Base-by-base conservation (phyloP, 2,797 vertebrate genomes). In the Enteromius mattozi region DNA sequence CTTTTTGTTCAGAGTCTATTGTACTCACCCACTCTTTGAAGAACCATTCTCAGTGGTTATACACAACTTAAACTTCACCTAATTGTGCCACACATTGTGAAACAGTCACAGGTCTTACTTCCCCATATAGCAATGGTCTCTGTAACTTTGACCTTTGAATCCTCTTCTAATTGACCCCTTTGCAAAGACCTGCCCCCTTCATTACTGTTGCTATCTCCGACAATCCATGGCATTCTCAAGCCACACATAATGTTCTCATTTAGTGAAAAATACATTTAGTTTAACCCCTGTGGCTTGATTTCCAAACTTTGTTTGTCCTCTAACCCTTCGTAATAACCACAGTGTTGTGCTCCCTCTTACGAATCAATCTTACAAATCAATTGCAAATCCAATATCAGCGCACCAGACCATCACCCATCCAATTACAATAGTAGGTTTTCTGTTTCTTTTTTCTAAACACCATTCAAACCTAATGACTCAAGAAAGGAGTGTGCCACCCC, bases 391-490 rank as follows among this genome's bases (percentile, higher is more conserved):
- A 78, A 68, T 63, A 78, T 69, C 61, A 56, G 45, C 35, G 3
- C 84, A 74, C 63, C 35, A 68, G 68, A 80, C 76, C 51, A 65
- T 61, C 47, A 63, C 79, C 71, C 86, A 77, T 42, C 54, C 79
- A 71, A 80, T 83, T 80, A 84, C 70, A 85, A 68, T 33, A 42
- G 45, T 42, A 85, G 78, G 37, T 79, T 78, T 86, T 77, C 40
- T 40, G 70, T 8, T 35, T 76, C 75, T 89, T 82, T 88, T 90
- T 84, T 63, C 61, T 27, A 30, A 80, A 84, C 89, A 85, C 72
- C 88, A 86, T 85, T 86, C 27, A 80, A 86, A 88, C 63, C 45
- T 84, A 88, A 88, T 87, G 86, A 88, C 78, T 87, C 81, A 84
- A 88, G 88, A 90, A 89, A 87, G 45, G 14, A 90, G 59, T 10